Conservation (phyloP, 2,797 vertebrate genomes). For the Gallirallus australis region DNA sequence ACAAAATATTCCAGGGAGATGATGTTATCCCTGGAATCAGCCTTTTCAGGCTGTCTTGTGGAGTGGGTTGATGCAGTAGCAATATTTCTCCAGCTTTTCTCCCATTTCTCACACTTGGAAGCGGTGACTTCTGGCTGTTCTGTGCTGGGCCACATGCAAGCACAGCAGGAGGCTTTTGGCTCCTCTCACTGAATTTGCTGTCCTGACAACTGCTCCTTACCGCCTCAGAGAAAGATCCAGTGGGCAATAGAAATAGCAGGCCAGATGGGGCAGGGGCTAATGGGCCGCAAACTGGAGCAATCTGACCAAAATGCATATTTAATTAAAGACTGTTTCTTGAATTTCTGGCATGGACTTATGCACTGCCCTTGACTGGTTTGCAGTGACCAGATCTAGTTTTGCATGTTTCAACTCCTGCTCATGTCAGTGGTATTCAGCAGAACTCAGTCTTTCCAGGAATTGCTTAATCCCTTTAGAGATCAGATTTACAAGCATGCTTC, state of each 20-base stretch:
- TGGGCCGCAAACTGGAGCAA: constrained; percentile 7
- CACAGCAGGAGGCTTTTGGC: constrained; percentile 49
- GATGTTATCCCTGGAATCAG: neutral
- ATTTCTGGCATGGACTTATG: neutral
- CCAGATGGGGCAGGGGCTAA: constrained; percentile 52
- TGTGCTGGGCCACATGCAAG: constrained; percentile 33
- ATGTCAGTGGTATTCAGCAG: neutral
- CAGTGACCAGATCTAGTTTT: neutral
- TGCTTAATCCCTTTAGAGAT: neutral
- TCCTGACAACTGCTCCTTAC: constrained; percentile 40
- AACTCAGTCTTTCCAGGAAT: neutral
- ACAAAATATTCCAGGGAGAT: neutral
- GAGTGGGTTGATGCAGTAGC: neutral
- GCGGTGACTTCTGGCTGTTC: constrained; percentile 14
- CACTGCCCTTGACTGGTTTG: neutral
- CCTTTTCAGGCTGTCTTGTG: neutral
- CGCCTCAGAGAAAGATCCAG: neutral
- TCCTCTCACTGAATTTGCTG: constrained; percentile 18
- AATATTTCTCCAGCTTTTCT: neutral
- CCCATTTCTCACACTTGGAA: constrained; percentile 24
- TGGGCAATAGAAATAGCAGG: constrained; percentile 20
- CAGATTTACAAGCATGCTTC: neutral
- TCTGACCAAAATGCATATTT: constrained; percentile 22
- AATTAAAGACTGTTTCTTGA: constrained; percentile 26
- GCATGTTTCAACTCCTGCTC: neutral